Base-by-base conservation (phyloP, 2,888 invertebrate species). In the Cephus rjabovi region DNA sequence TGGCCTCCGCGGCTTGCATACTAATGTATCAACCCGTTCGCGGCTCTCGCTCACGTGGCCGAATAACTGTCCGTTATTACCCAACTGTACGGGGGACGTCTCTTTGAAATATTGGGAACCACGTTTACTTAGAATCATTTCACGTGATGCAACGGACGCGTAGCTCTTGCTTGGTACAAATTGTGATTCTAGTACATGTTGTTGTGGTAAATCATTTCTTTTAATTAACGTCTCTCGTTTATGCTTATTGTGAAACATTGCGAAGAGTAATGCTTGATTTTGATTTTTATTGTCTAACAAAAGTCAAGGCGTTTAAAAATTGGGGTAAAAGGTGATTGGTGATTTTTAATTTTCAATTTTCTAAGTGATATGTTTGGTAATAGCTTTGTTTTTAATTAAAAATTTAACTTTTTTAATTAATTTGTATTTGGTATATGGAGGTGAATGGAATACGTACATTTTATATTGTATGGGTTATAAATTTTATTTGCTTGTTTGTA, bases 1-100 rank as follows among this genome's bases (percentile, higher is more conserved):
- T 88, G 88, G 88, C 89, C 88, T 85, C 86, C 84, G 84, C 79
- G 82, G 77, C 83, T 84, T 83, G 85, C 84, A 85, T 87, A 85
- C 87, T 87, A 86, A 87, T 86, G 83, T 83, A 75, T 80, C 80
- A 76, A 75, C n/a, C 31, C 78, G 81, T 80, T 86, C 81, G 83
- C 83, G 81, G 71, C 74, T 74, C 35, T 34, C 35, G 34, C 74
- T 74, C 74, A 74, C 74, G 74, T 74, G 74, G 74, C 74, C 74
- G 79, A 76, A 79, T 79, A 79, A 79, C 79, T 76, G 79, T 79
- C 79, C 76, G 74, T 76, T 76, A 74, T 79, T 79, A 79, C 73
- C 79, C 76, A 79, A 79, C 76, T 9, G 40, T 56, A 56, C 23
- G 23, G 40, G 23, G 40, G 34, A 34, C 34, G 11, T 34, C 11